Evolutionary conservation across 2,797 vertebrate species (phyloP).

Genomic region (Todus mexicanus): DNA sequence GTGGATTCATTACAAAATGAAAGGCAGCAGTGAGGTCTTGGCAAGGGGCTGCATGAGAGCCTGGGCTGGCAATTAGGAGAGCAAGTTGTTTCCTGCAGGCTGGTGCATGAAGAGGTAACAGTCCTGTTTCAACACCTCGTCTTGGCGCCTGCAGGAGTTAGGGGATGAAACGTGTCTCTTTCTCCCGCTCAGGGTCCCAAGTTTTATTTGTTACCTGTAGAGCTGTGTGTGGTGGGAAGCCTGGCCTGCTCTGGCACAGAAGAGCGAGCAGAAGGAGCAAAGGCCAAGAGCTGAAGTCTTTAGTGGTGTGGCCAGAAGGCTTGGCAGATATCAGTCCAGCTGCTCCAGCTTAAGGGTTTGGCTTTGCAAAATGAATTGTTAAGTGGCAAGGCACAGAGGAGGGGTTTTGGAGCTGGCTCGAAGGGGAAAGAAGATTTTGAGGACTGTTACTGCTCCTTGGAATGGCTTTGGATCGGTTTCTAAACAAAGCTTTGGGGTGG

Average conservation of each 20-base stretch:
- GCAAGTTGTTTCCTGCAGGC: not conserved
- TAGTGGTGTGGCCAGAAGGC: not conserved
- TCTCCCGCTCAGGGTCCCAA: not conserved
- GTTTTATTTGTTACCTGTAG: not conserved
- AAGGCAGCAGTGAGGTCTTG: not conserved
- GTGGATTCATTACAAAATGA: not conserved
- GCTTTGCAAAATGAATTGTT: not conserved
- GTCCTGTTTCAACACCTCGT: not conserved
- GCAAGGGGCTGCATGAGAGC: not conserved
- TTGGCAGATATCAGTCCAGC: not conserved
- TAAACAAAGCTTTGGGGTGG: not conserved
- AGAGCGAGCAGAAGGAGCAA: not conserved
- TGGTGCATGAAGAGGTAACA: not conserved
- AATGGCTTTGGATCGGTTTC: not conserved
- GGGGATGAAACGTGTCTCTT: not conserved
- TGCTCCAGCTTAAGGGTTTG: not conserved
- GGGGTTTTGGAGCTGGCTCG: not conserved
- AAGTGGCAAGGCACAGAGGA: not conserved
- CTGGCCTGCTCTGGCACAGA: not conserved
- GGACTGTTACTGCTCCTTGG: not conserved
- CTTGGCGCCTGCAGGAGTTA: not conserved
- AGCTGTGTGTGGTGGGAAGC: not conserved
- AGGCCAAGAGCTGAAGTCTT: not conserved
- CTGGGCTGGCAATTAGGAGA: not conserved
- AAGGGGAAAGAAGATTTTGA: not conserved